Evolutionary conservation across 2,113 vertebrate genomes (phyloP).

Genomic region (Ptychochromis oligacanthus): DNA sequence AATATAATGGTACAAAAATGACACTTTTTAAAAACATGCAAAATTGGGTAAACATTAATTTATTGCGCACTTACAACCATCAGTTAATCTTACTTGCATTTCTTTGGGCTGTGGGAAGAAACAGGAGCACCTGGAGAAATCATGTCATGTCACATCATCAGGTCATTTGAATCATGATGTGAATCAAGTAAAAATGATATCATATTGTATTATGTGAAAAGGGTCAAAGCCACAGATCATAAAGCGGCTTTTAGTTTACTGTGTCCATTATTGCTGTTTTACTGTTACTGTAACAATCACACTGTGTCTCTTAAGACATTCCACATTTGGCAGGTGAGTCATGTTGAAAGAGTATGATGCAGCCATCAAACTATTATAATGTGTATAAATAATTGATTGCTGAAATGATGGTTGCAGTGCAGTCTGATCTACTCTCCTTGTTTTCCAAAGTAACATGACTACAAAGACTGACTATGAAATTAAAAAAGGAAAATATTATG

Average conservation of each 20-base stretch:
- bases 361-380: not conserved
- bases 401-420: not conserved
- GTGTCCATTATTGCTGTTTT: not conserved
- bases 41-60: too few species aligned
- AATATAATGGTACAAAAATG: too few species aligned
- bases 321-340: not conserved
- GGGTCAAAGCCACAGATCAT: accelerated
- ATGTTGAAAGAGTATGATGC: not conserved
- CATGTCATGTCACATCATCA: too few species aligned
- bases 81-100: too few species aligned
- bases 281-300: not conserved
- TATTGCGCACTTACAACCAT: too few species aligned
- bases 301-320: not conserved
- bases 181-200: not conserved
- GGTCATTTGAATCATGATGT: too few species aligned
- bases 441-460: not conserved
- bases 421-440: not conserved
- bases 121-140: too few species aligned
- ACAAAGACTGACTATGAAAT: too few species aligned
- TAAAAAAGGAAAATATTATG: too few species aligned
- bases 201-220: not conserved
- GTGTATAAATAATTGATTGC: not conserved
- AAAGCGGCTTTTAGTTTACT: not conserved
- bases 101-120: too few species aligned
- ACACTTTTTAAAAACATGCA: too few species aligned